Percentiles rank a stretch among this genome's conserved stretches.
phyloP scores from a whole-genome alignment of 2,888 invertebrate species.

The Thelaira solivaga region DNA sequence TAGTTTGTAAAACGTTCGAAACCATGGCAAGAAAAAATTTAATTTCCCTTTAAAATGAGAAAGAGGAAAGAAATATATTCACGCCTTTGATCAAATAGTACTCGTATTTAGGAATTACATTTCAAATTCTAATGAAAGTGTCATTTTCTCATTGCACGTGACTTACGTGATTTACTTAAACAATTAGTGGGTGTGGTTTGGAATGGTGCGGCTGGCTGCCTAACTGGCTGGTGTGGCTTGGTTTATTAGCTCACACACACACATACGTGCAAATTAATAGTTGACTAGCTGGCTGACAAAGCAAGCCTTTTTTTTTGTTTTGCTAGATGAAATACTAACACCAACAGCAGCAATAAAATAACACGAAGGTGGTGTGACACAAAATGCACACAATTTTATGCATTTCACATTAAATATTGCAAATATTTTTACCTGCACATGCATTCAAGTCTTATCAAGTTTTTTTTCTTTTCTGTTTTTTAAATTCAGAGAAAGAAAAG shows the following conservation, averaged over 20 bases:
- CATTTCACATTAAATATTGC: constrained; percentile 23
- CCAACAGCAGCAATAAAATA: not conserved
- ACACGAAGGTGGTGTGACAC: constrained; percentile 51
- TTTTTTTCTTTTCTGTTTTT: not conserved
- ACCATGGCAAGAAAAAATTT: too few species aligned
- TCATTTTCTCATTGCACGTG: constrained; percentile 63
- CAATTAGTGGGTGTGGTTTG: constrained; percentile 64
- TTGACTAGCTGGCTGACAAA: constrained; percentile 15
- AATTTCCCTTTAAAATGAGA: not conserved
- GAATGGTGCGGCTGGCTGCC: constrained; percentile 22
- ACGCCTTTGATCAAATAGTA: constrained; percentile 52
- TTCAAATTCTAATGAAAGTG: constrained; percentile 64
- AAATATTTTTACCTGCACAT: constrained; percentile 41
- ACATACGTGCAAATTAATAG: not conserved
- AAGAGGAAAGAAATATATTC: constrained; percentile 54
- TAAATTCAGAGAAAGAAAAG: constrained; percentile 35
- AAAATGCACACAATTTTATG: constrained; percentile 27
- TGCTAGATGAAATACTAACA: constrained; percentile 13
- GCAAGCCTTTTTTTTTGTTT: constrained; percentile 22
- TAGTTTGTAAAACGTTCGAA: not conserved
- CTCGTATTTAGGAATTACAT: constrained; percentile 61
- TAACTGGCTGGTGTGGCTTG: constrained; percentile 33
- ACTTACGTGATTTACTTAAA: constrained; percentile 63
- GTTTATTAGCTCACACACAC: constrained; percentile 41
- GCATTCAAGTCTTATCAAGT: constrained; percentile 19